phyloP scores from a whole-genome alignment of 2,888 invertebrate genomes.

The Lobophora halterata region DNA sequence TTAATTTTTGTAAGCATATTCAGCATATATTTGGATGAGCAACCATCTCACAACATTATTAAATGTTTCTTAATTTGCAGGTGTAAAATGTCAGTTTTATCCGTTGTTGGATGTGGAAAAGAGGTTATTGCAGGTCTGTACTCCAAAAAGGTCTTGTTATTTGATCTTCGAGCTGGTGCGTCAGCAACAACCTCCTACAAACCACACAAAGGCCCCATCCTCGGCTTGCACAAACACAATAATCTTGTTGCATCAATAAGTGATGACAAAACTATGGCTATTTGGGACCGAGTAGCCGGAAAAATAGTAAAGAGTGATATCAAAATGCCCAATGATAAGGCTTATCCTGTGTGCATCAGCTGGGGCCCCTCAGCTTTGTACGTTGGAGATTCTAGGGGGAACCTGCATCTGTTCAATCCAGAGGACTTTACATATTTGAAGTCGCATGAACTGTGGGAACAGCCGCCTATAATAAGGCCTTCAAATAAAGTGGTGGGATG shows the following conservation, averaged over 20 bases:
- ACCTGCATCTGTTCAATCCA: constrained; percentile 64
- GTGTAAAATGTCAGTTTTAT: constrained; percentile 77
- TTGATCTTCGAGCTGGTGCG: constrained; percentile 71
- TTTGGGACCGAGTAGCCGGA: constrained; percentile 79
- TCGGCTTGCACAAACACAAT: constrained; percentile 59
- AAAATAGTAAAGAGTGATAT: constrained; percentile 60
- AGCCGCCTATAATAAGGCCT: constrained; percentile 54
- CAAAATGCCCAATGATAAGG: constrained; percentile 60
- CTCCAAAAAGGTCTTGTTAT: constrained; percentile 75
- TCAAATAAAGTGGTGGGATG: constrained; percentile 68
- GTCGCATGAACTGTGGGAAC: constrained; percentile 62
- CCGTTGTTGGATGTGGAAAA: constrained; percentile 67
- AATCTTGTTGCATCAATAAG: constrained; percentile 80
- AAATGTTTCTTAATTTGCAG: constrained; percentile 37
- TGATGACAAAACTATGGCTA: constrained; percentile 79
- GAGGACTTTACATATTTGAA: constrained; percentile 51
- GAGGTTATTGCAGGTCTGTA: constrained; percentile 78
- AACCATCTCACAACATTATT: too few species aligned
- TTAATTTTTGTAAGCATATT: too few species aligned
- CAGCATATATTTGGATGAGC: too few species aligned
- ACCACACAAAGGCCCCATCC: constrained; percentile 76
- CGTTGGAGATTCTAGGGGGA: constrained; percentile 71
- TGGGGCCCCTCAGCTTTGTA: constrained; percentile 66
- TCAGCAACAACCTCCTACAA: constrained; percentile 65
- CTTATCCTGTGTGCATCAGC: constrained; percentile 66